Conservation (phyloP, 37 sponge, comb jelly and placozoan genomes). For the Diacarnus erythraeanus region DNA sequence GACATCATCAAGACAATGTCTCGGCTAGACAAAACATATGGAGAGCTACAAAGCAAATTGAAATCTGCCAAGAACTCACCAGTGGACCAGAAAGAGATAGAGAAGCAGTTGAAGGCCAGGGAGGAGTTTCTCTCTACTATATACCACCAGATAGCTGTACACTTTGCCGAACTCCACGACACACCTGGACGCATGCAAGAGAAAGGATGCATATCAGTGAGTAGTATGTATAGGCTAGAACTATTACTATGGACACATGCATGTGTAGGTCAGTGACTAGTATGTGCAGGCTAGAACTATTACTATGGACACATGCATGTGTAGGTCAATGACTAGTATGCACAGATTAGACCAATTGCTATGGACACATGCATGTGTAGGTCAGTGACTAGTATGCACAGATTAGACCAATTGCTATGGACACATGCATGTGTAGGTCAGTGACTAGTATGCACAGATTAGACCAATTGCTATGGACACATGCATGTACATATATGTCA, state of each 20-base stretch:
- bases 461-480: too few species aligned
- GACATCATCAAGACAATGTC: conserved; percentile 90
- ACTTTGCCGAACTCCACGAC: conserved; percentile 98
- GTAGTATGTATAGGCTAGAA: conserved; percentile 1
- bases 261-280: too few species aligned
- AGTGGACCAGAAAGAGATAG: conserved; percentile 52
- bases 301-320: too few species aligned
- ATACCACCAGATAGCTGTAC: conserved; percentile 90
- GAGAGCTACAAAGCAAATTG: conserved; percentile 35
- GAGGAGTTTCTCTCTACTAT: conserved; percentile 79
- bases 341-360: too few species aligned
- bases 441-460: too few species aligned
- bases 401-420: too few species aligned
- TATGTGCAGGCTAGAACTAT: too few species aligned
- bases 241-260: neutral
- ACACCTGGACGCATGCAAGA: conserved; percentile 96
- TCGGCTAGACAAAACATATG: conserved; percentile 73
- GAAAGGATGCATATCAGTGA: conserved; percentile 91
- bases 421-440: too few species aligned
- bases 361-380: too few species aligned
- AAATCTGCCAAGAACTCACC: conserved; percentile 39
- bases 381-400: too few species aligned
- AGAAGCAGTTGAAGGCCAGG: conserved; percentile 68
- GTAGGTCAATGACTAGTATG: too few species aligned
- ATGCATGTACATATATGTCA: too few species aligned